Base-by-base conservation (phyloP, 1,140 invertebrate genomes). In the Arion vulgaris region DNA sequence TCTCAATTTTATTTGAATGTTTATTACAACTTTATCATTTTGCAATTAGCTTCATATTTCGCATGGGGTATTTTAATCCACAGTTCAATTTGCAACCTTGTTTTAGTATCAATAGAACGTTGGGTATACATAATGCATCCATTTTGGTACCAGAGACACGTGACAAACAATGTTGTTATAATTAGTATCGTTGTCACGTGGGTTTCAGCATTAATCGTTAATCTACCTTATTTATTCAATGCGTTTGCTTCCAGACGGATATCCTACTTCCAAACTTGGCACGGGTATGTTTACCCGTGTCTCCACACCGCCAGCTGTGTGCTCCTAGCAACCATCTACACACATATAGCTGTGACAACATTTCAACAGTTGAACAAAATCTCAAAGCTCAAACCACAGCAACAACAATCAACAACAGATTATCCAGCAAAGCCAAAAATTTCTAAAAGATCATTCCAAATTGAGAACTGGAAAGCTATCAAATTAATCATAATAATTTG, bases 41-140 rank as follows among this genome's bases (percentile, higher is more conserved):
- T 51, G 23, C 73, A 53, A n/a, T 17, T 32, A 5, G 45, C 34
- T 45, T 34, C 32, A 9, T 49, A 45, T 23, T 75, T 51, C 36
- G 73, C 73, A 19, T 75, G 73, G 73, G 73, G 73, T 9, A 75
- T 32, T 15, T 28, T 45, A 32, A 75, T 75, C 23, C 73, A 75
- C 45, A 49, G 73, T 26, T 53, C 45, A 11, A 75, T 28, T 17
- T n/a, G 7, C 4, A 75, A 75, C 28, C 73, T 75, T 2, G 11
- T 53, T 28, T 49, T 75, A 23, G 73, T 75, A n/a, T 75, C 73
- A 1, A 2, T 75, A 2, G 73, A 75, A 51, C 15, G 73, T 17
- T 75, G 73, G 73, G n/a, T 75, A 4, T 75, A 75, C 28, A 75
- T 75, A 41, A 75, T 34, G n/a, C 73, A 53, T 39, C 73, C 73